A percentile compares a stretch with the other conserved stretches of the same genome.
Conservation (phyloP, 2,888 invertebrate species). For the Suillia variegata region DNA sequence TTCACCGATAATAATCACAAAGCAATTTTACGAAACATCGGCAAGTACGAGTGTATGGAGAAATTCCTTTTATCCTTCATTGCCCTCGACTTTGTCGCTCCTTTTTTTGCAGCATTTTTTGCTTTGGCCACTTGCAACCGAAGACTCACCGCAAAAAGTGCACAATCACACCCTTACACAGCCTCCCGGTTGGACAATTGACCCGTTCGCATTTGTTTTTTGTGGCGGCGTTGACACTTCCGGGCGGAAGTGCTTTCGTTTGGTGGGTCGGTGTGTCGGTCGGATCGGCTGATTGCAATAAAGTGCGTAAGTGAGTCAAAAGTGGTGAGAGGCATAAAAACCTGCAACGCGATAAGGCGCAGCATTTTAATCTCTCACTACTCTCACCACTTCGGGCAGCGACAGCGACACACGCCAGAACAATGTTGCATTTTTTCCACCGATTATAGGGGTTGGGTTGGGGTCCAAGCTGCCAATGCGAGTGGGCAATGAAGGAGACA, state of each 20-base stretch:
- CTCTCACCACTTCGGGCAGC: background rate
- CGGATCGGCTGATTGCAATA: too few species aligned
- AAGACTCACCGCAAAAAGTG: background rate
- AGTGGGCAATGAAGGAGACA: background rate
- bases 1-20: conserved; percentile 8
- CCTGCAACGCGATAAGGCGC: too few species aligned
- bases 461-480: background rate
- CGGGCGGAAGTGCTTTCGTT: background rate
- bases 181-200: background rate
- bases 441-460: background rate
- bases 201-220: background rate
- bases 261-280: too few species aligned
- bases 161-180: background rate
- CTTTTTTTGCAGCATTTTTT: too few species aligned
- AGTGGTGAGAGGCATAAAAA: too few species aligned
- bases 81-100: too few species aligned
- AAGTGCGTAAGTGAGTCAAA: too few species aligned
- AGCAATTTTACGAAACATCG: background rate
- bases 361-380: too few species aligned
- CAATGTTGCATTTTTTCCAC: too few species aligned
- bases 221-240: background rate
- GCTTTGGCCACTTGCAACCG: too few species aligned
- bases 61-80: too few species aligned
- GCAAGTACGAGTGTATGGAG: too few species aligned
- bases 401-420: background rate